Evolutionary conservation across 2,113 vertebrate genomes (phyloP).

Genomic region (Pagrus major): DNA sequence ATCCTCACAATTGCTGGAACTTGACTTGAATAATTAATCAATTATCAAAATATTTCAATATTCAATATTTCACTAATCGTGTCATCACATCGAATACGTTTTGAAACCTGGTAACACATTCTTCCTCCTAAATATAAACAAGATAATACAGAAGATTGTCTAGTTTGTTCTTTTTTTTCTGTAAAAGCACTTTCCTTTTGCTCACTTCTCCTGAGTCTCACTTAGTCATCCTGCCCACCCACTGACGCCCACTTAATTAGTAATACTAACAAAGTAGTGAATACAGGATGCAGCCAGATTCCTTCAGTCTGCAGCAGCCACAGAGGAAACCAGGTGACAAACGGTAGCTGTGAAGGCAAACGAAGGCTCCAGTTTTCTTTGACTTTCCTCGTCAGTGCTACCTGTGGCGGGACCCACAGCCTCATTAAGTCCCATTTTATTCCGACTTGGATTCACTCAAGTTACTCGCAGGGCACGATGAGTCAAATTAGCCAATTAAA

Average conservation of each 20-base stretch:
- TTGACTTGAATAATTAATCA: not conserved
- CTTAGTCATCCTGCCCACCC: conserved; percentile 56
- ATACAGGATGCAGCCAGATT: conserved; percentile 8
- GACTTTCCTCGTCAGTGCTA: not conserved
- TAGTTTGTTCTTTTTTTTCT: not conserved
- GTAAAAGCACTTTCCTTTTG: conserved; percentile 1
- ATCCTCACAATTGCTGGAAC: not conserved
- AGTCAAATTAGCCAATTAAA: conserved; percentile 54
- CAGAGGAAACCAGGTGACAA: conserved; percentile 13
- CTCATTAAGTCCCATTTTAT: not conserved
- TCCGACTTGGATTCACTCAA: conserved; percentile 17
- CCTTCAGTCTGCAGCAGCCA: conserved; percentile 22
- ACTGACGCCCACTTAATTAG: conserved; percentile 51
- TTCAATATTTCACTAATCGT: no score
- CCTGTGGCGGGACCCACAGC: not conserved
- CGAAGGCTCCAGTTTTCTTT: not conserved
- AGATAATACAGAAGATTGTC: not conserved
- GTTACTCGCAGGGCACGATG: not conserved
- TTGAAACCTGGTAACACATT: not conserved
- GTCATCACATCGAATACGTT: not conserved
- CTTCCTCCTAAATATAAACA: not conserved
- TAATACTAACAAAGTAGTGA: conserved; percentile 34
- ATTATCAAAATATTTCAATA: not conserved
- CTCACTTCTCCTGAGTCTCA: conserved; percentile 33
- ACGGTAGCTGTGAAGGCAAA: conserved; percentile 2